phyloP scores from a whole-genome alignment of 1,140 invertebrate genomes.

The Triops cancriformis region DNA sequence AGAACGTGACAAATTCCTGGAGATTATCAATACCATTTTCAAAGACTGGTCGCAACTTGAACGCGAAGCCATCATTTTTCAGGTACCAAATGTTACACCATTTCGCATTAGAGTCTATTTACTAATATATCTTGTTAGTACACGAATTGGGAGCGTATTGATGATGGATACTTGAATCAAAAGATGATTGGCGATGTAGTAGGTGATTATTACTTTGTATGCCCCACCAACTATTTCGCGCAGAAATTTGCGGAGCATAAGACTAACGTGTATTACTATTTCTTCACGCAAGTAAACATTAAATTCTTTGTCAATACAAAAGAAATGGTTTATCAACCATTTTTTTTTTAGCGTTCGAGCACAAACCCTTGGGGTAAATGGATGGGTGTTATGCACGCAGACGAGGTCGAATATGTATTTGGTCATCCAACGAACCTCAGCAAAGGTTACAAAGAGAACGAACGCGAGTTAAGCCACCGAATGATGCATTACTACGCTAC shows the following conservation, averaged over 20 bases:
- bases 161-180: constrained; percentile 69
- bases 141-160: constrained; percentile 77
- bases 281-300: constrained; percentile 67
- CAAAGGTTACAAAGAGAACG: constrained; percentile 66
- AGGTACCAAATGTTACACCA: constrained; percentile 45
- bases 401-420: constrained; percentile 94
- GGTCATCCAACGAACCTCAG: constrained; percentile 81
- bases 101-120: constrained; percentile 30
- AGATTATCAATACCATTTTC: constrained; percentile 78
- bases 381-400: constrained; percentile 96
- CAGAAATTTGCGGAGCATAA: constrained; percentile 69
- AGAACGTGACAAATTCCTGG: constrained; percentile 69
- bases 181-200: constrained; percentile 78
- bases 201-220: constrained; percentile 89
- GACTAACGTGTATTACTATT: constrained; percentile 79
- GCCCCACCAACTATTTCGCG: constrained; percentile 81
- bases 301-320: neutral
- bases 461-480: constrained; percentile 69
- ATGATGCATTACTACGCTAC: constrained; percentile 79
- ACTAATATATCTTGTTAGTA: too few species aligned
- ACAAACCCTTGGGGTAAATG: constrained; percentile 87
- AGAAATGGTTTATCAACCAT: neutral
- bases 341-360: constrained; percentile 68
- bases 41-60: constrained; percentile 72
- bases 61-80: constrained; percentile 80